phyloP scores from a whole-genome alignment of 2,113 vertebrate genomes.

The Drymodes brunneopygia region DNA sequence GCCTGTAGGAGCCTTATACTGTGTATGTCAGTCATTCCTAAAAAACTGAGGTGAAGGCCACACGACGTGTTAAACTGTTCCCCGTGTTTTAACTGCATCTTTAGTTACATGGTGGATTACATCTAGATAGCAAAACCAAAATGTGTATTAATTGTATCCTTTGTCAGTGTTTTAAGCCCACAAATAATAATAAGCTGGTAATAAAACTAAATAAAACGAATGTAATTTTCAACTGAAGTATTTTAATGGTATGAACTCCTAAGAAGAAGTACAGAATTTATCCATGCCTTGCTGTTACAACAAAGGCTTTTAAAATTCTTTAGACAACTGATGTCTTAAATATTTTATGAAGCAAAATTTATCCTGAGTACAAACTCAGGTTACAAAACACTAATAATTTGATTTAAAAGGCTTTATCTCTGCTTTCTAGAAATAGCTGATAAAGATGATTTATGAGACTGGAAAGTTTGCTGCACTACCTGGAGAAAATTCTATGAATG shows the following conservation, averaged over 20 bases:
- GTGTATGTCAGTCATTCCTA: fast-evolving
- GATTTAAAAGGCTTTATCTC: background rate
- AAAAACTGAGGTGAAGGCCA: background rate
- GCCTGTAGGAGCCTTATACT: background rate
- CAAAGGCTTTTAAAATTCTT: background rate
- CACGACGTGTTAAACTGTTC: fast-evolving
- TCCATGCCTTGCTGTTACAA: background rate
- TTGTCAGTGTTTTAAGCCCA: background rate
- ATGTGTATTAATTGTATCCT: background rate
- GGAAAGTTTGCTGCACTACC: background rate
- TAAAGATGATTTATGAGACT: background rate
- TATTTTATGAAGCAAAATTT: background rate
- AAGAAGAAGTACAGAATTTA: background rate
- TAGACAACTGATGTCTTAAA: background rate
- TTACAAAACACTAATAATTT: background rate
- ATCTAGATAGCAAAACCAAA: background rate
- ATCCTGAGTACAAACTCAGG: background rate
- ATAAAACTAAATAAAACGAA: background rate
- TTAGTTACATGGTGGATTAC: background rate
- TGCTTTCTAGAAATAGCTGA: background rate
- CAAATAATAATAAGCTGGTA: background rate
- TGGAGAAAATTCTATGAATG: background rate
- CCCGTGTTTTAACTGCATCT: background rate
- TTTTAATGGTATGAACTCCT: background rate
- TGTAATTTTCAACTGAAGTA: background rate